phyloP scores from a whole-genome alignment of 2,113 vertebrate species.

The Malaclemys terrapin region DNA sequence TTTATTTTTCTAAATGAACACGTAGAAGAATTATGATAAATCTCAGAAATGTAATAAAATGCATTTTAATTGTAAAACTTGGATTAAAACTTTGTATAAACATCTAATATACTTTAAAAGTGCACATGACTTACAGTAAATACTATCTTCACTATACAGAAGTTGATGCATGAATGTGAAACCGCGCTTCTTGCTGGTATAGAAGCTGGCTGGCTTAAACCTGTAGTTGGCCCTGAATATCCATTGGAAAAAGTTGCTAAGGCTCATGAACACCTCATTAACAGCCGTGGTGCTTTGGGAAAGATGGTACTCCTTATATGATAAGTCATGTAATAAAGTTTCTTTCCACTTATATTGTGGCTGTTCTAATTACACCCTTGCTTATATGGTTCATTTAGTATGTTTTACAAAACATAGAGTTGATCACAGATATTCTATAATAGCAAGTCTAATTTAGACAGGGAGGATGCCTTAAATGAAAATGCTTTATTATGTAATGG shows the following conservation, averaged over 20 bases:
- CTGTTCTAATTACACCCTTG: not conserved
- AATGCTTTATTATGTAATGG: not conserved
- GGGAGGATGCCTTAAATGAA: not conserved
- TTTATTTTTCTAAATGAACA: not conserved
- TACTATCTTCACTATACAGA: slow-evolving; percentile 65
- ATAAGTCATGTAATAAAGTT: not conserved
- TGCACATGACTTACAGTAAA: not conserved
- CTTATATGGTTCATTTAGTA: not conserved
- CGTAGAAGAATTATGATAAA: not conserved
- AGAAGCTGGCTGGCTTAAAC: slow-evolving; percentile 85
- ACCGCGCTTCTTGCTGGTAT: slow-evolving; percentile 79
- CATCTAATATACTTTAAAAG: not conserved
- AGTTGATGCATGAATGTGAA: slow-evolving; percentile 77
- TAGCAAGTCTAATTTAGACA: not conserved
- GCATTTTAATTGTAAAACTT: not conserved
- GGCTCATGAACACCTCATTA: slow-evolving; percentile 85
- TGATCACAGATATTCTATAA: not conserved
- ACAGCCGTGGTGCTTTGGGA: slow-evolving; percentile 77
- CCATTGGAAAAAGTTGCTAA: slow-evolving; percentile 77
- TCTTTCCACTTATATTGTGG: not conserved
- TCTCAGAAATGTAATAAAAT: not conserved
- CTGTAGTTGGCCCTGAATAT: slow-evolving; percentile 80
- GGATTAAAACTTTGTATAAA: not conserved
- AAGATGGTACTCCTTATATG: slow-evolving; percentile 85
- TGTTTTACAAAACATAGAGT: not conserved